Conservation (phyloP, 35 echinoderm and acorn worm genomes). For the Anneissia japonica region DNA sequence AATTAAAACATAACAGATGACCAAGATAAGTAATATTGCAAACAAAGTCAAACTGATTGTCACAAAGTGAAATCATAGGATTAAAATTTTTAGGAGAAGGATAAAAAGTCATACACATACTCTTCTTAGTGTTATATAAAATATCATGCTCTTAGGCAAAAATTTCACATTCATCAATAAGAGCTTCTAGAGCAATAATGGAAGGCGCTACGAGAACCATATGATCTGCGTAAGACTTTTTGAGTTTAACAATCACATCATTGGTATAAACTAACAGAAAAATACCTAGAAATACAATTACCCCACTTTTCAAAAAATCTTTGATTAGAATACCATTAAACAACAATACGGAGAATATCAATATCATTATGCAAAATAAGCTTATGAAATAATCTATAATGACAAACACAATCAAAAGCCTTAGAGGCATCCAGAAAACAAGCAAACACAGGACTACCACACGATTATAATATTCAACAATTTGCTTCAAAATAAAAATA, state of each 20-base stretch:
- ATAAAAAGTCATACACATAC: not conserved
- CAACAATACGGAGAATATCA: not conserved
- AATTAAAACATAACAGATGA: too few relatives aligned
- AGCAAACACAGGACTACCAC: not conserved
- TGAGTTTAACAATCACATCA: not conserved
- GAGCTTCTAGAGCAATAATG: not conserved
- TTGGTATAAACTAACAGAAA: not conserved
- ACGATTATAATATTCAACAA: not conserved
- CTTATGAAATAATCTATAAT: not conserved
- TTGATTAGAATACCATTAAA: not conserved
- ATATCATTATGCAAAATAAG: too few relatives aligned
- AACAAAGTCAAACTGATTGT: too few relatives aligned
- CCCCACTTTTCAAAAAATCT: not conserved
- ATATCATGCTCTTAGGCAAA: not conserved
- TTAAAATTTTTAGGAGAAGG: too few relatives aligned
- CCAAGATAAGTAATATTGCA: too few relatives aligned
- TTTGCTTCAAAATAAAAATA: not conserved
- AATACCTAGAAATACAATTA: not conserved
- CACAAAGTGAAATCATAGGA: too few relatives aligned
- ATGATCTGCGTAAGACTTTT: not conserved
- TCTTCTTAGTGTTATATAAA: not conserved
- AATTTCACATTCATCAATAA: not conserved
- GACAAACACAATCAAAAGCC: not conserved
- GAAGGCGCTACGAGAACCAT: not conserved
- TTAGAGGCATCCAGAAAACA: not conserved